These are phyloP conservation scores for Urophycis tenuis DNA, from an alignment of 2,797 vertebrate species.

Conservation along the genomic window DNA sequence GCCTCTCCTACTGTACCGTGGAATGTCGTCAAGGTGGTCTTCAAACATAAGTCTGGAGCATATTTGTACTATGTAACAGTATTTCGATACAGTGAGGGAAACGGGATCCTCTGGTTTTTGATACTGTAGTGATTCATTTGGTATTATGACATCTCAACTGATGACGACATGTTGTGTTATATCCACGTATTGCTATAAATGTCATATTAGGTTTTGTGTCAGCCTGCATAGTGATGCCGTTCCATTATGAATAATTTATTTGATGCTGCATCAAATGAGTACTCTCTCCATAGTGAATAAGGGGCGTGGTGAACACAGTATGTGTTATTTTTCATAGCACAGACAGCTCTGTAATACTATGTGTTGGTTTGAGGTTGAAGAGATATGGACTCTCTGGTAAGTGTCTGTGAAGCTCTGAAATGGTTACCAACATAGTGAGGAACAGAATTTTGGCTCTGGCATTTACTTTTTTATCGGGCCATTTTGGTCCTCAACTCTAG, in stretches of 20 bases:
- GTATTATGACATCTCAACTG: background rate
- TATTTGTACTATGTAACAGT: background rate
- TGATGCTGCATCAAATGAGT: background rate
- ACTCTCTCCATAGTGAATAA: background rate
- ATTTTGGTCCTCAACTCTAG: constrained; percentile 14
- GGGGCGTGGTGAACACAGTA: background rate
- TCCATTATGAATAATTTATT: background rate
- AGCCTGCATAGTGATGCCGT: background rate
- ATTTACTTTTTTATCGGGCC: constrained; percentile 28
- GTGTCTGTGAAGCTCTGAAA: constrained; percentile 35
- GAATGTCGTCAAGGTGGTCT: background rate
- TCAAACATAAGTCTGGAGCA: background rate
- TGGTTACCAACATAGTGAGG: constrained; percentile 38
- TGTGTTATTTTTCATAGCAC: background rate
- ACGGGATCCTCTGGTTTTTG: background rate
- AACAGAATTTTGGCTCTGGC: constrained; percentile 29
- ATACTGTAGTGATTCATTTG: background rate
- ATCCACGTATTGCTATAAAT: background rate
- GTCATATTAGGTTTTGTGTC: background rate
- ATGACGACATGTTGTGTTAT: background rate
- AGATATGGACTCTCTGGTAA: constrained; percentile 10
- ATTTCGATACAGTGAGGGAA: background rate
- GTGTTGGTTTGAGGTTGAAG: background rate
- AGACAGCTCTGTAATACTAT: background rate
- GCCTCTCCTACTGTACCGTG: constrained; percentile 2